Base-by-base conservation (phyloP, 2,888 invertebrate genomes). In the Zhengitettix transpicula region DNA sequence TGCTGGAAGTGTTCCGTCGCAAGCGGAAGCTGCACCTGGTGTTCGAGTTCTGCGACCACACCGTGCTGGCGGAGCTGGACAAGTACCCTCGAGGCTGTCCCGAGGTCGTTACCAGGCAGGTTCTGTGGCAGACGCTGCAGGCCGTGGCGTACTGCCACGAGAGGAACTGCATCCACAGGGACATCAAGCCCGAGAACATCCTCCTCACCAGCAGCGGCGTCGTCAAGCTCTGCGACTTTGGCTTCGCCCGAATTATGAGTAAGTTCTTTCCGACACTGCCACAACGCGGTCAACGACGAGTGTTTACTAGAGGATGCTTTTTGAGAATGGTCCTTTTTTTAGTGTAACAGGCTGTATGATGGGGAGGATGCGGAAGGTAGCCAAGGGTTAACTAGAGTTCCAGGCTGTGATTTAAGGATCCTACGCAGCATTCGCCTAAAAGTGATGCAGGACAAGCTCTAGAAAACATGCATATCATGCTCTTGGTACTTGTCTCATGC, bases 151-250 rank as follows among this genome's bases (percentile, higher is more conserved):
- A 97, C 77, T 98, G 98, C 73, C 99, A 99, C 76, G 84, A 89
- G 61, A 91, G 97, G 74, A 91, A 94, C 72, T 94, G 94, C 74
- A 90, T 97, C 69, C 96, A 97, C 71, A 81, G 97, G 54, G 97
- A 99, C 72, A 95, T 99, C 52, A 99, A 99, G 73, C 99, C 99
- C 0, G 99, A 99, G 77, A 99, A 99, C 74, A 98, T 99, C 63
- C 79, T 99, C 58, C 82, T 99, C 60, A 97, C 95, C 14, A 81
- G 84, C 59, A 87, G 87, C 63, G 96, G 96, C 0, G 88, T 95
- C 58, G 94, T 99, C 63, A 99, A 99, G 74, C 78, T 99, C 3
- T 99, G 94, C 72, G 98, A 99, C 75, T 99, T 99, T 74, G 99
- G 99, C 57, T 99, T 99, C 74, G 99, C 99, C 0, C 81, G 99